Base-by-base conservation (phyloP, 2,113 vertebrate genomes). In the Cyanoliseus patagonus region DNA sequence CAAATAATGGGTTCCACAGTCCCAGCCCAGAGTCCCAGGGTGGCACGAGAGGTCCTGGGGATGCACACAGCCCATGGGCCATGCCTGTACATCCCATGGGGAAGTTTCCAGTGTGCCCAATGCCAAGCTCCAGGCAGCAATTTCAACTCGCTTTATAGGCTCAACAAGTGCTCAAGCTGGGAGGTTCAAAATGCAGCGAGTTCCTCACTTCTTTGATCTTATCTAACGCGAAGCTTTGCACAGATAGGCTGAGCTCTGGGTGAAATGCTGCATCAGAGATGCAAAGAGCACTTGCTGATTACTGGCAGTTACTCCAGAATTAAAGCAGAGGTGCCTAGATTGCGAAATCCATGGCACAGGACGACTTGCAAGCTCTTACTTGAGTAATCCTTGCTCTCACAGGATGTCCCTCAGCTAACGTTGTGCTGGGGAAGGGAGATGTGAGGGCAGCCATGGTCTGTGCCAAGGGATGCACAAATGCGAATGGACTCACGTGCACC, bases 231-330 rank as follows among this genome's bases (percentile, higher is more conserved):
- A 27, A 92, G 83, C 62, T 96, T 94, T 95, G 76, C 94, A 64
- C 47, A 90, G 76, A 73, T 49, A 83, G 68, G 75, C 10, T 47
- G 44, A 90, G 73, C 42, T 64, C 67, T 49, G 92, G n/a, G 55
- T 82, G 80, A 94, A 95, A 74, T 86, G 83, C 76, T 94, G 88
- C 66, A 4, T 96, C 96, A 96, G 55, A 96, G 90, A 52, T 37
- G 69, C 90, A 79, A 94, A 95, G 83, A 93, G 80, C 73, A 75
- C 80, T 55, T 88, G 69, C 76, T 0, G 2, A 24, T 93, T 95
- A 90, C 86, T 62, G 86, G 90, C 77, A 91, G 73, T 86, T 84
- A 75, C 88, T 93, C 69, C 90, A 94, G 83, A 93, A 64, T 82
- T 44, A 82, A 88, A 86, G 55, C 61, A 84, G 61, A 92, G 5